Conservation (phyloP, 1,140 invertebrate species). For the Gonioctena quinquepunctata region DNA sequence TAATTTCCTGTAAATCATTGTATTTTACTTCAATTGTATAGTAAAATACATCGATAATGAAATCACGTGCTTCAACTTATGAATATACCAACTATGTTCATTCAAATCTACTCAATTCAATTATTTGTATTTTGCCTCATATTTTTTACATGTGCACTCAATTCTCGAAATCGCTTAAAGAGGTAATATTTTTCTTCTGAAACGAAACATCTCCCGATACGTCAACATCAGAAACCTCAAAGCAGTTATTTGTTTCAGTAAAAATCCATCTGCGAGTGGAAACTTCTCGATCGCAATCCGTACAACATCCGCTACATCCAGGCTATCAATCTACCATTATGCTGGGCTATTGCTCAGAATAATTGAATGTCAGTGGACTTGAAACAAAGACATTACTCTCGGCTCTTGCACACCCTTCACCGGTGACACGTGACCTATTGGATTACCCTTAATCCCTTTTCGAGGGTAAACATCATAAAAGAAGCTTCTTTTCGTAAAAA, state of each 20-base stretch:
- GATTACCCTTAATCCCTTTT: conserved; percentile 43
- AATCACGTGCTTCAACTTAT: too few relatives aligned
- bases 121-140: too few relatives aligned
- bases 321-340: conserved; percentile 51
- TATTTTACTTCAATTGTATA: too few relatives aligned
- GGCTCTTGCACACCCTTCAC: conserved; percentile 42
- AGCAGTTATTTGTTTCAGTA: background rate
- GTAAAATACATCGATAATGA: too few relatives aligned
- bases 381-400: conserved; percentile 55
- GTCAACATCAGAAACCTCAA: background rate
- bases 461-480: conserved; percentile 31
- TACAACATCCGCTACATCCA: conserved; percentile 23
- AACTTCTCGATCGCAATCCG: background rate
- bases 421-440: conserved; percentile 46
- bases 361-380: conserved; percentile 55
- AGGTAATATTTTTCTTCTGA: background rate
- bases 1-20: too few relatives aligned
- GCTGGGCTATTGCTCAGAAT: conserved; percentile 53
- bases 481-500: background rate
- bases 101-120: too few relatives aligned
- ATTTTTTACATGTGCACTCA: too few relatives aligned
- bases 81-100: too few relatives aligned
- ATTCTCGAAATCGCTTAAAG: too few relatives aligned
- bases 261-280: background rate
- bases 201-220: background rate